These are phyloP conservation scores for Yponomeuta plumbellus DNA, from an alignment of 2,888 invertebrate genomes.

Conservation along the genomic window DNA sequence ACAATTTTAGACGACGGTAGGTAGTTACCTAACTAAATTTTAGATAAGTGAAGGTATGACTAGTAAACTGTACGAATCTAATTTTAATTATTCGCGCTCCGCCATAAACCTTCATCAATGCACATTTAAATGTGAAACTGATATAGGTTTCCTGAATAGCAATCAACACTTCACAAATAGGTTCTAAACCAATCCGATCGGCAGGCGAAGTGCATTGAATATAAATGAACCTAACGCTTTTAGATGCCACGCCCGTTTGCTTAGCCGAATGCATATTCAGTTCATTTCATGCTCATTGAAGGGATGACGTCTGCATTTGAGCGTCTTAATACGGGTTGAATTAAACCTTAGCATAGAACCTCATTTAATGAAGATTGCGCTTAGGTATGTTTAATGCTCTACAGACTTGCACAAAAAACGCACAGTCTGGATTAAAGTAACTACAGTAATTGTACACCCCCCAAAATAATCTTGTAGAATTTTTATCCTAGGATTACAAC, in stretches of 20 bases:
- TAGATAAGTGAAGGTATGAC: too few relatives aligned
- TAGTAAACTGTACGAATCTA: neutral
- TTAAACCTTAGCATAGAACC: neutral
- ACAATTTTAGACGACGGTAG: too few relatives aligned
- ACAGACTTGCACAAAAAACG: too few relatives aligned
- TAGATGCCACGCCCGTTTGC: constrained; percentile 1
- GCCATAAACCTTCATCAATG: neutral
- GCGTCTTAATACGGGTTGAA: neutral
- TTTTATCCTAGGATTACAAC: neutral
- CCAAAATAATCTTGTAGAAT: too few relatives aligned
- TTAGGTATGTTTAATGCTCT: too few relatives aligned
- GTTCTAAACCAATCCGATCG: constrained; percentile 37
- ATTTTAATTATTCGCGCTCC: neutral
- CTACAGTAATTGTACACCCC: too few relatives aligned
- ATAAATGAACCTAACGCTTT: constrained; percentile 38
- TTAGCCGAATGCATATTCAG: constrained; percentile 6
- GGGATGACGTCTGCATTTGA: neutral
- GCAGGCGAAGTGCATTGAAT: constrained; percentile 39
- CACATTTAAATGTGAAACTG: neutral
- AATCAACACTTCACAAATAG: constrained; percentile 9
- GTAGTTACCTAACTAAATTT: too few relatives aligned
- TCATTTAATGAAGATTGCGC: too few relatives aligned
- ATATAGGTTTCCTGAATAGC: constrained; percentile 4
- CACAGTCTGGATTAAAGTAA: too few relatives aligned
- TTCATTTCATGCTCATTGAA: neutral